Evolutionary conservation across 1,140 invertebrate species (phyloP).

Genomic region (Cryptotermes secundus): DNA sequence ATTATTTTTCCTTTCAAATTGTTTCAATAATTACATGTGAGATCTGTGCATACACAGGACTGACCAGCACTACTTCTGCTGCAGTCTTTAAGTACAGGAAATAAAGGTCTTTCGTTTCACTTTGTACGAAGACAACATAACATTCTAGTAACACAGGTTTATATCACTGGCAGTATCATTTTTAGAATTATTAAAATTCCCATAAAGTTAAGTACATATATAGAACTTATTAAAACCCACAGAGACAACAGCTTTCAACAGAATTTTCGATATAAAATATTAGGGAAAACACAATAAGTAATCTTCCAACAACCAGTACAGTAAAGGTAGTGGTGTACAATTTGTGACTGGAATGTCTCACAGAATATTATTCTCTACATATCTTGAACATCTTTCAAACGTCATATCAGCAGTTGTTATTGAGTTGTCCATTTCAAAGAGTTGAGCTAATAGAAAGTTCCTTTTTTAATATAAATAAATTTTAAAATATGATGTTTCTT

Average conservation of each 20-base stretch:
- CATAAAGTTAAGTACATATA: slow-evolving; percentile 10
- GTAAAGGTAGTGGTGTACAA: background rate
- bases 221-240: background rate
- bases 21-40: background rate
- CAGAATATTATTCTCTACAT: background rate
- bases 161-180: slow-evolving; percentile 2
- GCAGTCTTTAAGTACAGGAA: slow-evolving; percentile 4
- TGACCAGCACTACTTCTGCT: background rate
- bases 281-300: background rate
- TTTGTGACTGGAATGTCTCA: background rate
- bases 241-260: background rate
- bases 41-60: background rate
- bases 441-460: too few relatives aligned
- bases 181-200: slow-evolving; percentile 19
- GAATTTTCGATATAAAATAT: slow-evolving; percentile 1
- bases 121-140: background rate
- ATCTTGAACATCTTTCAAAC: too few relatives aligned
- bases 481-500: too few relatives aligned
- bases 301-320: background rate
- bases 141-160: slow-evolving; percentile 16
- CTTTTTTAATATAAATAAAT: too few relatives aligned
- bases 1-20: background rate
- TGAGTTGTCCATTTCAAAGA: too few relatives aligned
- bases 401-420: too few relatives aligned
- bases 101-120: background rate